Evolutionary conservation across 2,888 invertebrate species (phyloP).

Genomic region (Sarcophaga variegata): DNA sequence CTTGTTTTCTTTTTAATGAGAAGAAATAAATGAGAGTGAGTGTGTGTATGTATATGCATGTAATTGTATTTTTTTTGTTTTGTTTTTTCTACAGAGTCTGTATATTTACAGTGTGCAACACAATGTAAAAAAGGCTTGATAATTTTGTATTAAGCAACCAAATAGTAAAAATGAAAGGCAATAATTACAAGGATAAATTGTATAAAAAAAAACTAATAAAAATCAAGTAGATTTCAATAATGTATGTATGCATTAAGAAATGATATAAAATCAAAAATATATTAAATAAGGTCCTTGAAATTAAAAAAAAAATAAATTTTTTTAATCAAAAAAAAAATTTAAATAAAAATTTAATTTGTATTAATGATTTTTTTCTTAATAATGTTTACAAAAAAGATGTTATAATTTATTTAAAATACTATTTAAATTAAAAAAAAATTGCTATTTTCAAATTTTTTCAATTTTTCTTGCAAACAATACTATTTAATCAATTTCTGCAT

Average conservation of each 20-base stretch:
- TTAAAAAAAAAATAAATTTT: no score
- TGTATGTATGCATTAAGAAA: slow-evolving; percentile 14
- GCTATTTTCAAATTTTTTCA: no score
- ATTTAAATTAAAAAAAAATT: no score
- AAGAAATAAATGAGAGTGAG: no score
- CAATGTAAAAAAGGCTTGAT: slow-evolving; percentile 35
- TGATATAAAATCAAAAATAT: slow-evolving; percentile 6
- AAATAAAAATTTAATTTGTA: no score
- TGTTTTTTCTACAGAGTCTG: neutral
- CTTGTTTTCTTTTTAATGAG: neutral
- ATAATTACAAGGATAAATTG: slow-evolving; percentile 65
- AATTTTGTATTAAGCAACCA: slow-evolving; percentile 50
- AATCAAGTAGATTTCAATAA: neutral
- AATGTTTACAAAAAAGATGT: no score
- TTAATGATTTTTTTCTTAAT: no score
- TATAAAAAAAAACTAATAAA: slow-evolving; percentile 30
- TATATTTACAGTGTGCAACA: slow-evolving; percentile 15
- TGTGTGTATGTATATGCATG: neutral
- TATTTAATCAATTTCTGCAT: no score
- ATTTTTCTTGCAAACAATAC: no score
- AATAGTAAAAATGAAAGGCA: slow-evolving; percentile 59
- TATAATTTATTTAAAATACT: no score
- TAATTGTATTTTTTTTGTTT: slow-evolving; percentile 7
- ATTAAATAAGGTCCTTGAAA: neutral
- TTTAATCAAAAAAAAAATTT: no score